phyloP scores from a whole-genome alignment of 2,113 vertebrate genomes.

The Pholis gunnellus region DNA sequence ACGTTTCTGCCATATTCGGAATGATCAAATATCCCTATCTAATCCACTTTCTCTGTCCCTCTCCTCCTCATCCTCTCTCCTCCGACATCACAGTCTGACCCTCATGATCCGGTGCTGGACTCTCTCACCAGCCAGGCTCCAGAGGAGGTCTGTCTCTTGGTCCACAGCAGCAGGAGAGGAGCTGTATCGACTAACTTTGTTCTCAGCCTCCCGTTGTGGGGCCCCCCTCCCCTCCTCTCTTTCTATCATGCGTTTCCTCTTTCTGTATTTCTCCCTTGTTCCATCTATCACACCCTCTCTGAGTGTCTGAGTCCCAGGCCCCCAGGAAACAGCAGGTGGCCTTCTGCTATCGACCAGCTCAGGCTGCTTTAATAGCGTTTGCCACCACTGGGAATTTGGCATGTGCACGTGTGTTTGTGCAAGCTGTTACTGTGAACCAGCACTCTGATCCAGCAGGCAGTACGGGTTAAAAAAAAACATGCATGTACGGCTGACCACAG shows the following conservation, averaged over 20 bases:
- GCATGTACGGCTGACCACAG: neutral
- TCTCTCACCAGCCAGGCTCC: conserved; percentile 6
- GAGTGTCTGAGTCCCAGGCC: conserved; percentile 59
- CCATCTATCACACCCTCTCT: conserved; percentile 52
- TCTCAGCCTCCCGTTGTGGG: conserved; percentile 58
- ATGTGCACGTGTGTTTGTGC: conserved; percentile 15
- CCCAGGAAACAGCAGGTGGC: conserved; percentile 65
- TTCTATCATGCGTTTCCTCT: conserved; percentile 32
- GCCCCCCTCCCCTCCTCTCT: conserved; percentile 7
- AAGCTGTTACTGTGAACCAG: neutral
- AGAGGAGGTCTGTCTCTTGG: neutral
- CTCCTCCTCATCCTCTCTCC: neutral
- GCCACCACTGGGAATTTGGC: conserved; percentile 42
- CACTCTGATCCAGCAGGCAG: neutral
- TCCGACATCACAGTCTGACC: conserved; percentile 3
- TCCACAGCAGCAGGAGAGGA: conserved; percentile 52
- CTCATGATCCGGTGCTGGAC: neutral
- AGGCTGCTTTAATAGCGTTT: conserved; percentile 59
- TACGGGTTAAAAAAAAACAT: neutral
- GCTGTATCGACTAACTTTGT: conserved; percentile 58
- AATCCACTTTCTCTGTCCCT: neutral
- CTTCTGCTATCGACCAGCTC: conserved; percentile 61
- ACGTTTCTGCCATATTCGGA: neutral
- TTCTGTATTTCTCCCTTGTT: conserved; percentile 50
- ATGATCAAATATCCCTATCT: neutral